Percentiles rank a stretch among this genome's conserved stretches.
These are phyloP conservation scores for Plebejus argus DNA, from an alignment of 2,888 invertebrate genomes.

Conservation along the genomic window DNA sequence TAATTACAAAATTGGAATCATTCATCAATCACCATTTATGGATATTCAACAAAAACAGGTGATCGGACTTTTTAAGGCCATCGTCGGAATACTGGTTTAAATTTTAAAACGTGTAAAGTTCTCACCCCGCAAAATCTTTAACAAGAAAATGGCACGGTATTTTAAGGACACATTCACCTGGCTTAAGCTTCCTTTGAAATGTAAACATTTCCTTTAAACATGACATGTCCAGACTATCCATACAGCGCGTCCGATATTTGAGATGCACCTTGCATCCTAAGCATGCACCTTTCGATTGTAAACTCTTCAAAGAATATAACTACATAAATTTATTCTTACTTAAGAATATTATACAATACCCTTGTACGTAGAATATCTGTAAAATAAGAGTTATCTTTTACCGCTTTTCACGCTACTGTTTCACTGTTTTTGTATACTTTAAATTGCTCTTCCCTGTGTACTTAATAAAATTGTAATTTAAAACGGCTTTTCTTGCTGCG, in stretches of 20 bases:
- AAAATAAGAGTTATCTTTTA: not conserved
- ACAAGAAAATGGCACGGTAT: not conserved
- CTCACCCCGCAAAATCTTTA: not conserved
- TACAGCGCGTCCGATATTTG: not conserved
- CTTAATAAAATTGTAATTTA: too few relatives aligned
- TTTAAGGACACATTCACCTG: not conserved
- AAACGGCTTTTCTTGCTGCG: too few relatives aligned
- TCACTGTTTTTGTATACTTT: too few relatives aligned
- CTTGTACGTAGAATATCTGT: not conserved
- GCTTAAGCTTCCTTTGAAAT: not conserved
- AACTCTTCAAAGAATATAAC: not conserved
- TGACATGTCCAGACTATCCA: not conserved
- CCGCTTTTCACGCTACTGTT: too few relatives aligned
- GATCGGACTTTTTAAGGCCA: not conserved
- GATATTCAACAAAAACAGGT: not conserved
- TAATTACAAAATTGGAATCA: too few relatives aligned
- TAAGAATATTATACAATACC: not conserved
- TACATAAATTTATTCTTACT: not conserved
- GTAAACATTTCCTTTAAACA: slow-evolving; percentile 1
- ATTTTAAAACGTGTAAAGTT: not conserved
- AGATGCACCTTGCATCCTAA: not conserved
- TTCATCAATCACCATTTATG: too few relatives aligned
- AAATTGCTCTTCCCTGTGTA: too few relatives aligned
- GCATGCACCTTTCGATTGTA: not conserved
- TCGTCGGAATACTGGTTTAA: not conserved